These are phyloP conservation scores for Cebidichthys violaceus DNA, from an alignment of 2,113 vertebrate genomes.

Conservation along the genomic window DNA sequence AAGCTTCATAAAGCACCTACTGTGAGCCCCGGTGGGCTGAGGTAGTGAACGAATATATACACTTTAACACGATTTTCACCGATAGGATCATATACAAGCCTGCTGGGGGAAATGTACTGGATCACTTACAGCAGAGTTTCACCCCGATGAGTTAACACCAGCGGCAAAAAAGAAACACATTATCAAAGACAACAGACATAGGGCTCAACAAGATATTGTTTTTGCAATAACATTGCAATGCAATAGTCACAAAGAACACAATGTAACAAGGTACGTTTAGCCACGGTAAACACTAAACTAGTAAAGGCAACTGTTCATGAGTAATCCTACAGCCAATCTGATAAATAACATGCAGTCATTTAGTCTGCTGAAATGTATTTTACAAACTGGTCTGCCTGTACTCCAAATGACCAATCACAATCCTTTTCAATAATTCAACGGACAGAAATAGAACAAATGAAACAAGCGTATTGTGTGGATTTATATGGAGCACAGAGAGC, in stretches of 20 bases:
- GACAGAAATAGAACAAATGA: background rate
- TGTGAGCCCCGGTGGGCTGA: constrained; percentile 63
- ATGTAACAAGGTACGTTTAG: background rate
- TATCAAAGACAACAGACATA: background rate
- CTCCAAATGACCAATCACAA: background rate
- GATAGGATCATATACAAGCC: constrained; percentile 29
- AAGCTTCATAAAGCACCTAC: constrained; percentile 75
- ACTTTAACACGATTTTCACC: constrained; percentile 50
- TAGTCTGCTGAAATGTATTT: background rate
- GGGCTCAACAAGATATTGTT: background rate
- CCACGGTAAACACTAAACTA: background rate
- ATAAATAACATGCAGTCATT: constrained; percentile 1
- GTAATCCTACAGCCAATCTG: background rate
- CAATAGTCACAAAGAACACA: background rate
- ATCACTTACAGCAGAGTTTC: constrained; percentile 12
- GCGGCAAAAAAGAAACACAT: background rate
- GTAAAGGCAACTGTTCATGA: background rate
- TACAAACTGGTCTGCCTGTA: too few relatives aligned
- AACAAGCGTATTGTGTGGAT: background rate
- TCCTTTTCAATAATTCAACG: background rate
- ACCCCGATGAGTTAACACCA: background rate
- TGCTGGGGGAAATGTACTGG: constrained; percentile 33
- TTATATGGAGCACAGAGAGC: too few relatives aligned
- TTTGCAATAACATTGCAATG: background rate
- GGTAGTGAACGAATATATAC: constrained; percentile 43